Evolutionary conservation across 2,888 invertebrate genomes (phyloP), one percentile per base, ranked within the genome.

Genomic region (Nesidiocoris tenuis): DNA sequence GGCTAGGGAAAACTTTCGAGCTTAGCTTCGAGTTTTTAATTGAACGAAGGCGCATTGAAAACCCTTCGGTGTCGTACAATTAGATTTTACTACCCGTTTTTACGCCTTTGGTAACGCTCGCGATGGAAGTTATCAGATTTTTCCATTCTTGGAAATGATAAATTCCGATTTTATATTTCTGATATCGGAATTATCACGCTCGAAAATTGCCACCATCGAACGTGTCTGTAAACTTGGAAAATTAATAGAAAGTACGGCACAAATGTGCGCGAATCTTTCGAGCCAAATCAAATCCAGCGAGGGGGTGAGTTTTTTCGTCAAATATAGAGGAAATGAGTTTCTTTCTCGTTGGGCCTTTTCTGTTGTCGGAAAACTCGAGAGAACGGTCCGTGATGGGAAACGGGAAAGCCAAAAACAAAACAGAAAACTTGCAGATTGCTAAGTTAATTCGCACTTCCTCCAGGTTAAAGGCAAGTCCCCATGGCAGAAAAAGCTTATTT

Each of bases 361-460:
- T 12, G 12, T 39, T 39, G 39, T 39, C 39, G 12, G 39, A 39
- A 12, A 12, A 39, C 3, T 7, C 39, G 39, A 3, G 39, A 39
- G 39, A n/a, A n/a, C n/a, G 39, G 39, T 39, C 39, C 5, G 3
- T 12, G 39, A 39, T 3, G 39, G 12, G 12, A 39, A 7, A 39
- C 39, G 39, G 39, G 39, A 2, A n/a, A 9, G 17, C 16, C 9
- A 16, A 17, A 65, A 65, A 65, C 65, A 39, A 65, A 65, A 65
- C 65, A 65, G 65, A 24, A n/a, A 65, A 65, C 25, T 65, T 65
- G 65, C 65, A 65, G 65, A 65, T 65, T 65, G 65, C 65, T 39
- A 65, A 65, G 65, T 65, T 65, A 65, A 65, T 65, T 65, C 65
- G 1, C 39, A 24, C 39, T 9, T 24, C 65, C 39, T 39, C 18